Evolutionary conservation across 2,888 invertebrate genomes (phyloP).

Genomic region (Sericinus montela): DNA sequence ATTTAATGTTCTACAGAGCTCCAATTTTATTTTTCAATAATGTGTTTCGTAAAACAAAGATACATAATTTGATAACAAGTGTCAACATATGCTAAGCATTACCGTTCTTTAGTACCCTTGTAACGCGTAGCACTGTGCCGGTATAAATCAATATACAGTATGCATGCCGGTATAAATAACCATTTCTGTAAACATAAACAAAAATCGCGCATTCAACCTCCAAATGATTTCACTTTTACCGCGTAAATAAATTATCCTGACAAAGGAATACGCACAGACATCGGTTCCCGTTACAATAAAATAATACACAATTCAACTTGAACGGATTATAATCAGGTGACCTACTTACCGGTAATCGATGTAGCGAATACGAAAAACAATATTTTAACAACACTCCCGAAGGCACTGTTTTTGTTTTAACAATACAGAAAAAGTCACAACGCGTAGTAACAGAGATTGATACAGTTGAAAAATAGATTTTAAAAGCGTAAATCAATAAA

Average conservation of each 20-base stretch:
- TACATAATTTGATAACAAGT: background rate
- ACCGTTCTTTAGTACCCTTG: background rate
- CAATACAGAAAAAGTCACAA: conserved; percentile 43
- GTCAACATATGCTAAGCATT: conserved; percentile 6
- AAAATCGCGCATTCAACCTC: conserved; percentile 45
- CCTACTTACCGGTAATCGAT: conserved; percentile 44
- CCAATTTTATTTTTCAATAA: no score
- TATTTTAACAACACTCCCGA: conserved; percentile 41
- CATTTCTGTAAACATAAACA: conserved; percentile 59
- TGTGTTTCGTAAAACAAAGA: no score
- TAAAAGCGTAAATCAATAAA: conserved; percentile 59
- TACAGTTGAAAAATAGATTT: conserved; percentile 28
- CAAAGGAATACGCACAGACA: conserved; percentile 24
- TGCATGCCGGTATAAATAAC: no score
- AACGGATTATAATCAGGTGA: conserved; percentile 20
- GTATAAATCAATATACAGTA: conserved; percentile 19
- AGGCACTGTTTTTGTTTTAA: conserved; percentile 50
- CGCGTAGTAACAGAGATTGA: conserved; percentile 41
- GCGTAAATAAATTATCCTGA: conserved; percentile 35
- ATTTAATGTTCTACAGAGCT: no score
- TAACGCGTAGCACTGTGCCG: conserved; percentile 36
- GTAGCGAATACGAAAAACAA: conserved; percentile 24
- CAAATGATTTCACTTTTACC: conserved; percentile 30
- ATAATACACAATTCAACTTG: conserved; percentile 24
- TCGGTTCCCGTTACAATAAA: conserved; percentile 17